These are phyloP conservation scores for Theonella swinhoei DNA, from an alignment of 37 sponge, comb jelly and placozoan genomes.

Conservation along the genomic window DNA sequence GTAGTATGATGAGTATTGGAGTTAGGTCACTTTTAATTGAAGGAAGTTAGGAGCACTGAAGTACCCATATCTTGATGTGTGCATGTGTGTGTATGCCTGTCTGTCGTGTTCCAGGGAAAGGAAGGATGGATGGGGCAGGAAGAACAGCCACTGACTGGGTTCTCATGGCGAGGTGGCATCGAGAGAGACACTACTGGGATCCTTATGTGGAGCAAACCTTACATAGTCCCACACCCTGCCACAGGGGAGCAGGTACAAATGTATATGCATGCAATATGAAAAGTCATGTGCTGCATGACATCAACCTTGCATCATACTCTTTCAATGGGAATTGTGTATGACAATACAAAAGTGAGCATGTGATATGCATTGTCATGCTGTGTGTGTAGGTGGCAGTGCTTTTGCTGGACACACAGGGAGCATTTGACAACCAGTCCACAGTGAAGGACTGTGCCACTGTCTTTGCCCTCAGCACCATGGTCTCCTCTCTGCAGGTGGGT, in stretches of 20 bases:
- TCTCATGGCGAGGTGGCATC: conserved; percentile 94
- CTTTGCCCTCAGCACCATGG: conserved; percentile 98
- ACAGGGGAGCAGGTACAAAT: conserved; percentile 89
- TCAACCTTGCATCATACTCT: too few species aligned
- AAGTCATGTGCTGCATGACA: too few species aligned
- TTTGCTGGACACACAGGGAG: conserved; percentile 99
- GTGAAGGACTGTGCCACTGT: conserved; percentile 97
- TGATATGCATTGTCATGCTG: background rate
- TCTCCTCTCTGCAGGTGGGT: conserved; percentile 86
- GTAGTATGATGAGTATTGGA: too few species aligned
- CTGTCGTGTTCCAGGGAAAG: background rate
- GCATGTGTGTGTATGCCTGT: background rate
- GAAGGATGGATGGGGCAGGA: conserved; percentile 86
- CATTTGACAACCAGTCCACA: conserved; percentile 95
- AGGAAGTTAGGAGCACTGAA: too few species aligned
- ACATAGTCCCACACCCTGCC: conserved; percentile 59
- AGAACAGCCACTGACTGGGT: conserved; percentile 86
- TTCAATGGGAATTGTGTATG: background rate
- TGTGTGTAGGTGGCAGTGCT: conserved; percentile 80
- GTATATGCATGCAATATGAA: too few species aligned
- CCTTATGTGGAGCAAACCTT: conserved; percentile 95
- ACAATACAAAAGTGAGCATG: background rate
- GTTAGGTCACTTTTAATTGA: too few species aligned
- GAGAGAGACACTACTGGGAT: conserved; percentile 94
- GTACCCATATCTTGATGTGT: too few species aligned